Percentiles rank a stretch among this genome's conserved stretches.
phyloP scores from a whole-genome alignment of 1,140 invertebrate species.

The Homalodisca vitripennis region DNA sequence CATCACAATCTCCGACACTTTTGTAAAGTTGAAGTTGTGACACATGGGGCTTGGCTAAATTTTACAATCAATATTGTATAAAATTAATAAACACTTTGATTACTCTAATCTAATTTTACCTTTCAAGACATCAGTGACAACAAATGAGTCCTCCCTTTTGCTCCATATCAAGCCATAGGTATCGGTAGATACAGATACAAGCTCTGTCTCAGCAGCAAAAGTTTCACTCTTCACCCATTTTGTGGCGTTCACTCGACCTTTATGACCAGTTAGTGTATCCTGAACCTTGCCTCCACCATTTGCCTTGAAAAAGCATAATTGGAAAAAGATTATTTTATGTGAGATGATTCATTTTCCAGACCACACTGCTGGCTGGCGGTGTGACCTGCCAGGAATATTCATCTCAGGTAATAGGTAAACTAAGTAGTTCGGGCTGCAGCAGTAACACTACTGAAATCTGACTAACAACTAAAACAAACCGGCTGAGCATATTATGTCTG shows the following conservation, averaged over 20 bases:
- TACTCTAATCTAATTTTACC: no score
- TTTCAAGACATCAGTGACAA: conserved; percentile 33
- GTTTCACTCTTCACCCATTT: conserved; percentile 64
- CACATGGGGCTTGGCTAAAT: no score
- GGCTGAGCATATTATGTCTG: no score
- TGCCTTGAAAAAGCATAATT: conserved; percentile 26
- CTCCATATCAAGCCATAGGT: conserved; percentile 21
- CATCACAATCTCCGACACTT: no score
- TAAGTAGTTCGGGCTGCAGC: background rate
- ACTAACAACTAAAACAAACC: background rate
- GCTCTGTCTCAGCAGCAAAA: conserved; percentile 51
- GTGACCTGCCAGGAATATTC: no score
- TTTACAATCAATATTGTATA: no score
- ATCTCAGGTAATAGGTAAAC: no score
- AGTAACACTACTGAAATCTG: background rate
- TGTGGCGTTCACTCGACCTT: conserved; percentile 68
- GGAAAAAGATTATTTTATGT: background rate
- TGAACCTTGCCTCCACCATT: conserved; percentile 52
- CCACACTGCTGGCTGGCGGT: no score
- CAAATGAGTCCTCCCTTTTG: background rate
- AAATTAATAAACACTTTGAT: no score
- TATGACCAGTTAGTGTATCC: conserved; percentile 59
- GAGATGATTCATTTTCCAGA: background rate
- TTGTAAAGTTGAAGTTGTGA: no score
- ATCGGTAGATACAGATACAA: conserved; percentile 62